Conservation (phyloP, 2,113 vertebrate species). For the Prinia subflava region DNA sequence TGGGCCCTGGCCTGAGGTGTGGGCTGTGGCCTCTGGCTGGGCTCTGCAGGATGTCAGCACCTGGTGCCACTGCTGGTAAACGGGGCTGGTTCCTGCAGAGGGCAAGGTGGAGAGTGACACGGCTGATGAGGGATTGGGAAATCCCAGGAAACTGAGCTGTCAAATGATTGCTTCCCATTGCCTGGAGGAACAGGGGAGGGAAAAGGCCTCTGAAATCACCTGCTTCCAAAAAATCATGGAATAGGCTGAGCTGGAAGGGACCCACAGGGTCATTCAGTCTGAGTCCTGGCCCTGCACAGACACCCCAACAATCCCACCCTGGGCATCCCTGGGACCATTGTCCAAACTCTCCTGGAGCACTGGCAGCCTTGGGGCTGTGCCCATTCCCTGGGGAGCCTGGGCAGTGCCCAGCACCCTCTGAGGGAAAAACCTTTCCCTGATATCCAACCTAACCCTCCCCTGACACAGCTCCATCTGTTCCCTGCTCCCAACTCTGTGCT, state of each 20-base stretch:
- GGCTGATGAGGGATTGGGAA: background rate
- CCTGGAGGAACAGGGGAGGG: background rate
- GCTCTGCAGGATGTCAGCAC: background rate
- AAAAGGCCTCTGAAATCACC: background rate
- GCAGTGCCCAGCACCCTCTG: background rate
- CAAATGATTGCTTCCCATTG: rapidly evolving
- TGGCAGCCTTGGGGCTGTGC: background rate
- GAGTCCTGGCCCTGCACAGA: rapidly evolving
- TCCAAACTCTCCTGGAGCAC: rapidly evolving
- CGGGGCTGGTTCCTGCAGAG: background rate
- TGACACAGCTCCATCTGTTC: rapidly evolving
- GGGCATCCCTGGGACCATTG: rapidly evolving
- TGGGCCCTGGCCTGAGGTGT: background rate
- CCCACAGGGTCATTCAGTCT: background rate
- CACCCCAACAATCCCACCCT: background rate
- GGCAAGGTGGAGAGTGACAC: background rate
- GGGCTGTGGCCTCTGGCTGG: background rate
- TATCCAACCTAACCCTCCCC: rapidly evolving
- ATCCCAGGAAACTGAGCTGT: background rate
- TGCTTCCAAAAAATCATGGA: background rate
- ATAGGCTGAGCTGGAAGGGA: background rate
- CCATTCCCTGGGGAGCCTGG: background rate
- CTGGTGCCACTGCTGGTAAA: background rate
- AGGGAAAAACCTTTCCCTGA: rapidly evolving
- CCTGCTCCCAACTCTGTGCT: background rate